Base-by-base conservation (phyloP, 1,140 invertebrate species). In the Cydia amplana region DNA sequence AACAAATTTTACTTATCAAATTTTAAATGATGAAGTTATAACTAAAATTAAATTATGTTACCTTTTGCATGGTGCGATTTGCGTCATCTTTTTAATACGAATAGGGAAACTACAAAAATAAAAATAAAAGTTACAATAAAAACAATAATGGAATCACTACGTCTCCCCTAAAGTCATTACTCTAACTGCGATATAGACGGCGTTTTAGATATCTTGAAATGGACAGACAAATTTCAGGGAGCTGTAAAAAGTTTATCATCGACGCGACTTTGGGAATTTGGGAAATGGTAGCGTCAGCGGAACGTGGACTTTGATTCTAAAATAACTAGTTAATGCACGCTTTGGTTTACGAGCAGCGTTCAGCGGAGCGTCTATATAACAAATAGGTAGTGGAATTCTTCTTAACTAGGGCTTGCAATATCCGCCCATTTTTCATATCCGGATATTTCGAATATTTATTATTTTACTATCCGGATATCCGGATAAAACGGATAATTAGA, bases 191-290 rank as follows among this genome's bases (percentile, higher is more conserved):
- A 18, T 40, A 70, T 67, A 67, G 43, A 46, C 40, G 10, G 28
- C 32, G 43, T 70, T 70, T 36, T 70, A 70, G 64, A 70, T 36
- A 70, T 32, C n/a, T 70, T 23, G 18, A 70, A 43, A 70, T n/a
- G 32, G 32, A 18, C 28, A 70, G 32, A 70, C 65, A 70, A 70
- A 40, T 70, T 70, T 70, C 32, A 70, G n/a, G 16, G n/a, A 36
- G 32, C 65, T 18, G 65, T 43, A 70, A 70, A 70, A 70, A 70
- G 32, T 70, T 70, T 70, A 70, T 70, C 36, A 43, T n/a, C 32
- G 18, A 70, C 32, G 65, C 65, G 65, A 70, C 43, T 70, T 70
- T 4, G n/a, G 64, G 32, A 70, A 70, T 70, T 70, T 4, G n/a
- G 64, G 32, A 70, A 70, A 10, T 20, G 65, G 32, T 10, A 18